Base-by-base conservation (phyloP, 2,113 vertebrate genomes). In the Scortum barcoo region DNA sequence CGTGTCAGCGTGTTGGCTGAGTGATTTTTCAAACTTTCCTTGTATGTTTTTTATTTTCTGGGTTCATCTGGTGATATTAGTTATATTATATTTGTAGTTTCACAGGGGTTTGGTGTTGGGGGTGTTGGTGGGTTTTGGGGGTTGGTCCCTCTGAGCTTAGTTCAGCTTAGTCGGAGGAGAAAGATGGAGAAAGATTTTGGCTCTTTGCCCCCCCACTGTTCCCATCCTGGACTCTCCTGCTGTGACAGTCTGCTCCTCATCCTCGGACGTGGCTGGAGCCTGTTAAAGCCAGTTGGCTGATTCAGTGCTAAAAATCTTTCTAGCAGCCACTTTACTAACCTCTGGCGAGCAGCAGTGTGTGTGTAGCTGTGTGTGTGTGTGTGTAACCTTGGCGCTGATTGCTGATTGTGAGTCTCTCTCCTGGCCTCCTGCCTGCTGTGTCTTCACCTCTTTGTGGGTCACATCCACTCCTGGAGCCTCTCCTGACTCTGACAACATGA, bases 391-490 rank as follows among this genome's bases (percentile, higher is more conserved):
- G 57, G 68, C 71, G n/a, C n/a, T n/a, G n/a, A n/a, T n/a, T n/a
- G 26, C 26, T 20, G n/a, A 54, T 11, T 12, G 71, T 53, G 50
- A 48, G 50, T 3, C 36, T 33, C 22, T 78, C 69, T 63, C 16
- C 48, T 72, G 74, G 56, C 44, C 46, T 77, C 61, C 67, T 76
- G n/a, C 51, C 65, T 79, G 73, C 51, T 57, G 78, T 33, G 61
- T 36, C 48, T 81, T 76, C 40, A 82, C 75, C 71, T 80, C 61
- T 73, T 13, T 6, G 57, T 61, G 13, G 57, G 50, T 69, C 78
- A 61, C 46, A 74, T 66, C 50, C 76, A 72, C 30, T 42, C 42
- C 57, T 30, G 48, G 24, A 84, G 56, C 42, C 28, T 30, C 54
- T 61, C 6, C 46, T 28, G 36, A 65, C 72, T 20, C 33, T 10